Conservation (phyloP, 2,113 vertebrate genomes). For the Sylvia atricapilla region DNA sequence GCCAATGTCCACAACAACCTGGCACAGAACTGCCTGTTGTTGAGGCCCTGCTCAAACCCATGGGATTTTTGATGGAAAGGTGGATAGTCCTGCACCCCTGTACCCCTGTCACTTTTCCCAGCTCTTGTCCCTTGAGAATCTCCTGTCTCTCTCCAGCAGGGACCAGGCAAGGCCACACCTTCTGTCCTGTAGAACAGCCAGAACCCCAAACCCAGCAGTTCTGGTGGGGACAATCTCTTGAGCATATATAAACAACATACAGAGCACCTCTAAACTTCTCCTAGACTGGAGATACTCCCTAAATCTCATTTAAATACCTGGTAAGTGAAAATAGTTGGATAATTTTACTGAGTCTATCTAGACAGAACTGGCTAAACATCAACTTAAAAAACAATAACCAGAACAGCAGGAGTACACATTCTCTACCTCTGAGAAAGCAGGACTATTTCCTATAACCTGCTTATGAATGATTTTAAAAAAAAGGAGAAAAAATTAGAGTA, state of each 20-base stretch:
- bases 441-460: not conserved
- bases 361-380: not conserved
- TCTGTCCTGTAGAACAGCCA: not conserved
- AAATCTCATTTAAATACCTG: not conserved
- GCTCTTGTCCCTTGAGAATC: not conserved
- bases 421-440: not conserved
- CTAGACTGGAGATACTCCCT: not conserved
- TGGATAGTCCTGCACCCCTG: not conserved
- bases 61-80: accelerated
- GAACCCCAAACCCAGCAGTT: not conserved
- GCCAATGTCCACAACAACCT: accelerated
- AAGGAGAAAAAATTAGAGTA: no score
- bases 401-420: not conserved
- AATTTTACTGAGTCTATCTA: not conserved
- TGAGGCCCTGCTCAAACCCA: not conserved
- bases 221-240: not conserved
- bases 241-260: not conserved
- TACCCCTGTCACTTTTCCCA: not conserved
- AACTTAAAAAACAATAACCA: not conserved
- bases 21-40: accelerated
- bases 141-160: not conserved
- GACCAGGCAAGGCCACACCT: not conserved
- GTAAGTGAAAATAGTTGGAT: not conserved
- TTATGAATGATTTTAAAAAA: not conserved
- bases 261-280: not conserved